Evolutionary conservation across 2,888 invertebrate genomes (phyloP).

Genomic region (Masnerella sp.): DNA sequence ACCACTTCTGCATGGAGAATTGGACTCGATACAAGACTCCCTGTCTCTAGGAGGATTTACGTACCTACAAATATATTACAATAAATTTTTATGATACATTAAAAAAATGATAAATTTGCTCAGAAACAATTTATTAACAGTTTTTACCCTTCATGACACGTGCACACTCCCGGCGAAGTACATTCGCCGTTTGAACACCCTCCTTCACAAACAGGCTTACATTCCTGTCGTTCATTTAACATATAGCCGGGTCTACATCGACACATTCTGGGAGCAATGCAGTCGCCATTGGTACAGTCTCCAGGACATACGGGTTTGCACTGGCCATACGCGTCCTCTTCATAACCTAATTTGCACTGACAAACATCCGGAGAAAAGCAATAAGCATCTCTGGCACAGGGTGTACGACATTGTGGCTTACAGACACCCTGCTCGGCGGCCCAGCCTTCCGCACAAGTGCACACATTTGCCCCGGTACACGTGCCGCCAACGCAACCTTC

Average conservation of each 20-base stretch:
- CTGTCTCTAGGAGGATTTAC: conserved; percentile 67
- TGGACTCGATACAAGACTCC: conserved; percentile 66
- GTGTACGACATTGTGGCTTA: conserved; percentile 79
- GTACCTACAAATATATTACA: conserved; percentile 64
- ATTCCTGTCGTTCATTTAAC: conserved; percentile 67
- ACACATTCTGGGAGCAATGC: conserved; percentile 71
- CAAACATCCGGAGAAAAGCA: conserved; percentile 81
- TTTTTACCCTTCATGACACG: conserved; percentile 70
- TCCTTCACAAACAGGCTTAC: conserved; percentile 72
- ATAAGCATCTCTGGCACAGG: conserved; percentile 79
- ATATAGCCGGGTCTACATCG: conserved; percentile 70
- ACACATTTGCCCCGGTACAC: conserved; percentile 83
- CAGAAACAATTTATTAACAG: not conserved
- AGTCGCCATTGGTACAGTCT: conserved; percentile 73
- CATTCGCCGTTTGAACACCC: conserved; percentile 74
- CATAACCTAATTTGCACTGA: conserved; percentile 80
- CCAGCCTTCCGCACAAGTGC: conserved; percentile 82
- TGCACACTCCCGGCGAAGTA: conserved; percentile 70
- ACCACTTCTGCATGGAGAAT: conserved; percentile 18
- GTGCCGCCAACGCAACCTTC: conserved; percentile 84
- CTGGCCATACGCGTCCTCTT: conserved; percentile 76
- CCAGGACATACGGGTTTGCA: conserved; percentile 78
- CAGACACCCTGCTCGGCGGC: conserved; percentile 82
- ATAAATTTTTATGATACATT: not conserved
- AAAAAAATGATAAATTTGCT: not conserved